Evolutionary conservation across 1,140 invertebrate genomes (phyloP).

Genomic region (Chrysoperla carnea): DNA sequence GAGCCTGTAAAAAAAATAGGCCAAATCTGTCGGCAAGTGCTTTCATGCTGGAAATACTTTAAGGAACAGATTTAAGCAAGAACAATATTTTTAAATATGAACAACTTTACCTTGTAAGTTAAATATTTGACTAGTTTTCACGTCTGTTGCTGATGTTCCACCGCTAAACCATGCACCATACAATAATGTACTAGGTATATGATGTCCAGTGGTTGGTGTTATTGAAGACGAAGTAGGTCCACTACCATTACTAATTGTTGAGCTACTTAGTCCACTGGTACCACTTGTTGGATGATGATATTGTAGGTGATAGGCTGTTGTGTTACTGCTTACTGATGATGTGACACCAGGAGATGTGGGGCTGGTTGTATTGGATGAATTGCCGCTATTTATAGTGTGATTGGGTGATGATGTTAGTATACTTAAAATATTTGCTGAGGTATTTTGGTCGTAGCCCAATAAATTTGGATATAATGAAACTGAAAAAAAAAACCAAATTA

Average conservation of each 20-base stretch:
- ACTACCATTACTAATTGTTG: conserved; percentile 2
- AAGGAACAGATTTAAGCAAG: too few relatives aligned
- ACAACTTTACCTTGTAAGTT: conserved; percentile 13
- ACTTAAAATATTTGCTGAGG: too few relatives aligned
- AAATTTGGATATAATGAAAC: conserved; percentile 1
- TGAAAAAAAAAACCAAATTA: background rate
- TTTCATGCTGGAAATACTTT: too few relatives aligned
- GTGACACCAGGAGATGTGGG: background rate
- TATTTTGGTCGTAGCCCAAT: background rate
- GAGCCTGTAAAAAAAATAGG: too few relatives aligned
- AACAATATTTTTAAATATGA: too few relatives aligned
- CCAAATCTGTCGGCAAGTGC: too few relatives aligned
- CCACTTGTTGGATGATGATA: background rate
- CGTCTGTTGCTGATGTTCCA: conserved; percentile 8
- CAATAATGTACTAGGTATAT: too few relatives aligned
- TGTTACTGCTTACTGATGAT: background rate
- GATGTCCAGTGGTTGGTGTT: too few relatives aligned
- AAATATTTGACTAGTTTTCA: conserved; percentile 16
- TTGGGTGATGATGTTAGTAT: too few relatives aligned
- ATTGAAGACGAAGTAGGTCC: background rate
- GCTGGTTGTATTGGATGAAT: background rate
- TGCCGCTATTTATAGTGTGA: conserved; percentile 3
- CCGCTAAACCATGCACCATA: too few relatives aligned
- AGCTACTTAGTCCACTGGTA: background rate
- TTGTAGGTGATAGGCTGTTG: conserved; percentile 9